Percentiles rank a stretch among this genome's conserved stretches.
phyloP scores from a whole-genome alignment of 2,113 vertebrate species.

The Lepisosteus oculatus region DNA sequence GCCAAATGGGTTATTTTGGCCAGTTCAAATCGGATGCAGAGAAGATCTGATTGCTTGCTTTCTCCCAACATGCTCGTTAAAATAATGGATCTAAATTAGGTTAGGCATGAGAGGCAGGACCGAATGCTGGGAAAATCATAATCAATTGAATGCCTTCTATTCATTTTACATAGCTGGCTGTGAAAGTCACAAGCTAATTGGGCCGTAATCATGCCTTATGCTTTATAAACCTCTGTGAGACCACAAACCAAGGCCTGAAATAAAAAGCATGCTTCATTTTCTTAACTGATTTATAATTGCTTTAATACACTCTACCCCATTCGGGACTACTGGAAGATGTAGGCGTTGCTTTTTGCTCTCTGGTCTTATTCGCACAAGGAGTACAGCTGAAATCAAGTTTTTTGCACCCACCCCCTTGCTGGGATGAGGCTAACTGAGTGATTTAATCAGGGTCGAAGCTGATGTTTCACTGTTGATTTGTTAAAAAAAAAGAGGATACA shows the following conservation, averaged over 20 bases:
- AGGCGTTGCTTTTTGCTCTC: no score
- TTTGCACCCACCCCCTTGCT: no score
- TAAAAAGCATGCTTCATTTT: neutral
- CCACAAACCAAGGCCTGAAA: slow-evolving; percentile 1
- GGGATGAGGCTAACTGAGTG: no score
- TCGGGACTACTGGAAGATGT: no score
- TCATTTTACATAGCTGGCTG: slow-evolving; percentile 20
- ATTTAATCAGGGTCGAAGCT: no score
- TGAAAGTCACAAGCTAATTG: slow-evolving; percentile 20
- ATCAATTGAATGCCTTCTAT: slow-evolving; percentile 22
- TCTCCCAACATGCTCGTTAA: slow-evolving; percentile 1
- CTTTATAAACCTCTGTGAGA: slow-evolving; percentile 8
- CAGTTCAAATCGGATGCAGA: neutral
- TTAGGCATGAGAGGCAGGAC: slow-evolving; percentile 7
- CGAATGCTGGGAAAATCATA: slow-evolving; percentile 12
- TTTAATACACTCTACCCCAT: neutral
- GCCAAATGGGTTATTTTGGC: neutral
- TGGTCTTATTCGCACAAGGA: no score
- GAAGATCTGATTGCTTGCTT: neutral
- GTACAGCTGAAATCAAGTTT: no score
- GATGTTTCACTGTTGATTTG: no score
- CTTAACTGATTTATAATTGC: neutral
- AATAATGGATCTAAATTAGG: slow-evolving; percentile 20
- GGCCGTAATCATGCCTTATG: slow-evolving; percentile 9
- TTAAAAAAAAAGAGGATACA: no score